Evolutionary conservation across 2,797 vertebrate genomes (phyloP).

Genomic region (Xiphorhynchus erythropygius): DNA sequence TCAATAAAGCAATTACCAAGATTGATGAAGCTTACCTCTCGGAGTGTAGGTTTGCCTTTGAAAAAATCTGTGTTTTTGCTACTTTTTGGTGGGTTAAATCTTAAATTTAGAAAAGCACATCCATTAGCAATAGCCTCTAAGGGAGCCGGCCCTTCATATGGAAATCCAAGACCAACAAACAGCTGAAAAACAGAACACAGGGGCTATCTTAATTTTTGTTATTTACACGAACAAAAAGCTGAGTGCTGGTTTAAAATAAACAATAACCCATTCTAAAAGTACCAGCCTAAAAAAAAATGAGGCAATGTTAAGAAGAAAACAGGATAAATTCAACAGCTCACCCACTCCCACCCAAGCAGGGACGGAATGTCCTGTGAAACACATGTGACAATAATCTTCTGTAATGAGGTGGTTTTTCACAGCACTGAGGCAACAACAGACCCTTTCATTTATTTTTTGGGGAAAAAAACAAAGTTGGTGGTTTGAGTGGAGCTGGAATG

Average conservation of each 20-base stretch:
- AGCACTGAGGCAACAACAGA: constrained; percentile 59
- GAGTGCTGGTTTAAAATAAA: background rate
- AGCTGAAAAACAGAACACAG: constrained; percentile 78
- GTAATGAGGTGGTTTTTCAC: constrained; percentile 62
- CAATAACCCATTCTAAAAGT: background rate
- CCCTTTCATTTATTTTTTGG: constrained; percentile 34
- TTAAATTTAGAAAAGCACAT: constrained; percentile 94
- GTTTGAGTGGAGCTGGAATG: constrained; percentile 32
- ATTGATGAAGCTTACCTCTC: constrained; percentile 85
- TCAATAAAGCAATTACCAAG: background rate
- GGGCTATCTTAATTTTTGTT: background rate
- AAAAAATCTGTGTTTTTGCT: constrained; percentile 99
- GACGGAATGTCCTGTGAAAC: background rate
- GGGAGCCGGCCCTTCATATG: constrained; percentile 95
- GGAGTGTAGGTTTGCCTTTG: constrained; percentile 95
- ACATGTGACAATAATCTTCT: constrained; percentile 72
- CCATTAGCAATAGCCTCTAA: constrained; percentile 97
- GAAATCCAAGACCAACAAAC: constrained; percentile 96
- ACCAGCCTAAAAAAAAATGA: background rate
- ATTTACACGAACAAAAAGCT: background rate
- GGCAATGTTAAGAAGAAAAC: background rate
- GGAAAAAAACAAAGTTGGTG: background rate
- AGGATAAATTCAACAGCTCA: background rate
- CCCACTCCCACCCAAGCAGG: background rate
- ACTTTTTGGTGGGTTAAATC: constrained; percentile 93